phyloP scores from a whole-genome alignment of 2,113 vertebrate genomes.

The Neotoma lepida region DNA sequence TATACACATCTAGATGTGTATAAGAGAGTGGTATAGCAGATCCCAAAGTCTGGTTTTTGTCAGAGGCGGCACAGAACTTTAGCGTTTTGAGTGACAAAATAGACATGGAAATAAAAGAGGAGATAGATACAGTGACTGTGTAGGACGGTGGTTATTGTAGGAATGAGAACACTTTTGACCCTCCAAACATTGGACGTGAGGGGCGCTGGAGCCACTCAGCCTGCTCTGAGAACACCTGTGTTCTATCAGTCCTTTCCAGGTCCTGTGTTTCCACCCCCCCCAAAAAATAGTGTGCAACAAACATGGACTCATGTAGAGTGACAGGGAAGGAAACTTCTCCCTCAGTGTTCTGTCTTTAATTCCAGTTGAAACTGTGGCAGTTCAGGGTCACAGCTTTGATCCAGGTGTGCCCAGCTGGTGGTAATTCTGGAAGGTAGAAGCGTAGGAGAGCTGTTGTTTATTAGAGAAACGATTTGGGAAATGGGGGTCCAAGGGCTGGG shows the following conservation, averaged over 20 bases:
- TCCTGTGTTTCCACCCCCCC: neutral
- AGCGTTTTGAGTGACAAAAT: conserved; percentile 37
- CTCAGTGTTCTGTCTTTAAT: neutral
- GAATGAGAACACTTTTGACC: neutral
- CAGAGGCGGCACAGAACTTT: conserved; percentile 34
- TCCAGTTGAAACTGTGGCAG: neutral
- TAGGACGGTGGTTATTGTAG: conserved; percentile 24
- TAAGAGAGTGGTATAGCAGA: conserved; percentile 45
- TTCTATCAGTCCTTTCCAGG: conserved; percentile 1
- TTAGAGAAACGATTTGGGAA: conserved; percentile 21
- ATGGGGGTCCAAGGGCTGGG: neutral
- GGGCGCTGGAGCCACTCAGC: neutral
- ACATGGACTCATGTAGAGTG: conserved; percentile 28
- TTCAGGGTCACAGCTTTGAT: conserved; percentile 20
- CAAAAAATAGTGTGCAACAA: neutral
- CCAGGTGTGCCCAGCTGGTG: neutral
- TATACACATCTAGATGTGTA: too few species aligned
- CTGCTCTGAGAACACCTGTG: conserved; percentile 10
- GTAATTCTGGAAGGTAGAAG: neutral
- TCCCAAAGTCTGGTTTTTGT: conserved; percentile 58
- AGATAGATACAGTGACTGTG: conserved; percentile 10
- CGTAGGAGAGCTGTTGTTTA: neutral
- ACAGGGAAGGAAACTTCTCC: neutral
- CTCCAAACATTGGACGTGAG: neutral
- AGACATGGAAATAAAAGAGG: conserved; percentile 24